phyloP scores from a whole-genome alignment of 2,113 vertebrate genomes.

The Ovis canadensis region DNA sequence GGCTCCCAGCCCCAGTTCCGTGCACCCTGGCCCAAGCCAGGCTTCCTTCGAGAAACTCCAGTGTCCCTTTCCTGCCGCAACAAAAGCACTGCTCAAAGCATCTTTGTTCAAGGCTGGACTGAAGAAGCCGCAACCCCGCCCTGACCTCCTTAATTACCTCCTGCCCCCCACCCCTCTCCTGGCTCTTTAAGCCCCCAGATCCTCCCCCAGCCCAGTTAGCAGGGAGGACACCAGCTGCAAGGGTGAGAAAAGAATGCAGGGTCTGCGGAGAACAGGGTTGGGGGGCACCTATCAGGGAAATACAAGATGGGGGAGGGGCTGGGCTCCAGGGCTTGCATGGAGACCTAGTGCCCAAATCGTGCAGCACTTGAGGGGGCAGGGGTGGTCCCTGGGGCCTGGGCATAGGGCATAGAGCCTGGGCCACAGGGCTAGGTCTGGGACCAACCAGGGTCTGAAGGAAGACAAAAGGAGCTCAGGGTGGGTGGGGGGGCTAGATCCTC shows the following conservation, averaged over 20 bases:
- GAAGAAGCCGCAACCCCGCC: conserved; percentile 3
- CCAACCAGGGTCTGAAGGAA: background rate
- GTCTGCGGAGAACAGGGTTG: background rate
- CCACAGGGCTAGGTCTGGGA: background rate
- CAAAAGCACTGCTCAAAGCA: conserved; percentile 41
- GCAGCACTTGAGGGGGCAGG: background rate
- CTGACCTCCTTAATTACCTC: background rate
- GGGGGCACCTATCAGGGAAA: background rate
- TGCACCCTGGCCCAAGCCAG: background rate
- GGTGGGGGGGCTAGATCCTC: too few relatives aligned
- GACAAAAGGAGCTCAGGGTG: background rate
- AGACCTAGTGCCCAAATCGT: background rate
- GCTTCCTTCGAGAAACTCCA: background rate
- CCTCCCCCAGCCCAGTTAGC: background rate
- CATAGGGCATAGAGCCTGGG: background rate
- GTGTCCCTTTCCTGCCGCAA: background rate
- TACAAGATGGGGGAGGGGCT: background rate
- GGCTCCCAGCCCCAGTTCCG: background rate
- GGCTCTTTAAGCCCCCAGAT: conserved; percentile 44
- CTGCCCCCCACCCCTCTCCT: background rate
- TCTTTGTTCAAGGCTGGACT: conserved; percentile 51
- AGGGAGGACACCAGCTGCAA: background rate
- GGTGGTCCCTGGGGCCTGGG: too few relatives aligned
- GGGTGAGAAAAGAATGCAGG: background rate
- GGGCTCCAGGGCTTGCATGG: background rate